Percentiles rank a stretch among this genome's conserved stretches.
phyloP scores from a whole-genome alignment of 2,113 vertebrate species.

The Dasyornis broadbenti region DNA sequence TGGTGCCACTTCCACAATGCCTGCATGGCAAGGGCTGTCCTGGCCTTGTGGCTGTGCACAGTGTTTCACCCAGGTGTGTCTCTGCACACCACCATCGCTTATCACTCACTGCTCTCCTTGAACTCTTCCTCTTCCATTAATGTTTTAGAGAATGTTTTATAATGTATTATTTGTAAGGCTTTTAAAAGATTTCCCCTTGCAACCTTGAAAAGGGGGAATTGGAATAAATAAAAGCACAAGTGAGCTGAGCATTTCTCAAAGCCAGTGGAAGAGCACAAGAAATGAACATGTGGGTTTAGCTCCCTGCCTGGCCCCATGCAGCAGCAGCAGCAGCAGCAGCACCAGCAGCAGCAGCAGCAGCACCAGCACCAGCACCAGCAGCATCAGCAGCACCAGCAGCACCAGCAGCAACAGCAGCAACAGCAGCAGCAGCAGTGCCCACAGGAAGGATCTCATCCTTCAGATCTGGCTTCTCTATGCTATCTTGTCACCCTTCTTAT shows the following conservation, averaged over 20 bases:
- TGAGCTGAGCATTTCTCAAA: neutral
- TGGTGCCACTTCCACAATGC: neutral
- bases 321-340: neutral
- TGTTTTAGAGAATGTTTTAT: neutral
- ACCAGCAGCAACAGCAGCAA: neutral
- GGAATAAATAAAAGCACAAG: neutral
- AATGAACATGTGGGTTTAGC: accelerated
- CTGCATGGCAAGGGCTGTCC: neutral
- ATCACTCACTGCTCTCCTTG: neutral
- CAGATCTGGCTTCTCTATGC: accelerated
- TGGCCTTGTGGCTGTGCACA: accelerated
- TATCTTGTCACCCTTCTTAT: neutral
- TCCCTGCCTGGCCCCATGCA: neutral
- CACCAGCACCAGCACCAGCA: neutral
- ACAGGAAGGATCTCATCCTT: neutral
- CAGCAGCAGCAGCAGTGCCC: neutral
- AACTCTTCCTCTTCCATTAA: neutral
- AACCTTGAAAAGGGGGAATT: neutral
- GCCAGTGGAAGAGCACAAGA: accelerated
- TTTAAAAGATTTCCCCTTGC: neutral
- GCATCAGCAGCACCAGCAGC: neutral
- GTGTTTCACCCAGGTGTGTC: accelerated
- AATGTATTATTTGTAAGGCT: neutral
- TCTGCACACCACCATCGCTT: accelerated
- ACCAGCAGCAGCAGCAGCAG: neutral